A percentile compares a stretch with the other conserved stretches of the same genome.
phyloP scores from a whole-genome alignment of 2,113 vertebrate species.

The Rhinogobius similis region DNA sequence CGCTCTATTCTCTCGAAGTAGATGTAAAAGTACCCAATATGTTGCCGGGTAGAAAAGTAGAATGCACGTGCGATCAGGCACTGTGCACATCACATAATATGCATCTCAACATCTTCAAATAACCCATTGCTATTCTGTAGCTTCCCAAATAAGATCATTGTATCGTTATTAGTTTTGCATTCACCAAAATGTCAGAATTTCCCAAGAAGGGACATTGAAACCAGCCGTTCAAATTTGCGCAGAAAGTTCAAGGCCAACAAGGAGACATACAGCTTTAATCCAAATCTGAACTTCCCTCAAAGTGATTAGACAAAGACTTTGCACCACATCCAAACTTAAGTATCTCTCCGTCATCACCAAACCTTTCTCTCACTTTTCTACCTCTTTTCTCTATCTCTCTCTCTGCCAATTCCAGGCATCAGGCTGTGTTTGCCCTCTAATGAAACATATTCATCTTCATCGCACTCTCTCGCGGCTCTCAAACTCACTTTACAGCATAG shows the following conservation, averaged over 20 bases:
- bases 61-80: too few species aligned
- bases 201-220: neutral
- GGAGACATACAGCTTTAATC: neutral
- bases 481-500: slow-evolving; percentile 79
- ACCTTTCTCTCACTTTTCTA: slow-evolving; percentile 33
- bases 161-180: neutral
- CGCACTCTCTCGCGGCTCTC: slow-evolving; percentile 74
- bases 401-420: slow-evolving; percentile 72
- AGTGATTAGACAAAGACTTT: slow-evolving; percentile 49
- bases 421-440: slow-evolving; percentile 78
- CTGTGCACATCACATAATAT: too few species aligned
- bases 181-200: neutral
- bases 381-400: slow-evolving; percentile 27
- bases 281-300: slow-evolving; percentile 49
- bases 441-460: slow-evolving; percentile 82
- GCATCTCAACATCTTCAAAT: neutral
- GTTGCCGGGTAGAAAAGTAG: too few species aligned
- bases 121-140: neutral
- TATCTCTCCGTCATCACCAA: slow-evolving; percentile 62
- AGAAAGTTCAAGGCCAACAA: neutral
- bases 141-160: neutral
- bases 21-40: neutral
- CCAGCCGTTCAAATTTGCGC: neutral
- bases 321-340: slow-evolving; percentile 50
- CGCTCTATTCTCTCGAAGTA: neutral